Conservation (phyloP, 2,113 vertebrate genomes). For the Perccottus glenii region DNA sequence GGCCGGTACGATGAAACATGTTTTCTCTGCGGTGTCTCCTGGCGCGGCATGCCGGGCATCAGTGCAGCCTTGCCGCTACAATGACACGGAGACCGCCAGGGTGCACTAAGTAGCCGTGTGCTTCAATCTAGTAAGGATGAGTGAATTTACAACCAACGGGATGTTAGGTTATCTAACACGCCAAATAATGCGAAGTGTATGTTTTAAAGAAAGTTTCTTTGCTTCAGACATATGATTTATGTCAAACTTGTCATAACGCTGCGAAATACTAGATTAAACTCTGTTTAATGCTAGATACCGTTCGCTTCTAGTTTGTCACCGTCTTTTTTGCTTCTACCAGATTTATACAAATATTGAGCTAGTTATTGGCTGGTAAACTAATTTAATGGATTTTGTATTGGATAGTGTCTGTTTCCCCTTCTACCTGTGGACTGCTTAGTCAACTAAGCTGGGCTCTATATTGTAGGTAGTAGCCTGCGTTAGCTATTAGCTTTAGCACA, state of each 20-base stretch:
- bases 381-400: no score
- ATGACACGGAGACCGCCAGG: conserved; percentile 65
- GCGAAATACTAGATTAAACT: conserved; percentile 14
- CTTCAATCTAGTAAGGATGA: conserved; percentile 17
- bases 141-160: neutral
- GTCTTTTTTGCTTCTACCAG: neutral
- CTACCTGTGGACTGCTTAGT: neutral
- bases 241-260: conserved; percentile 47
- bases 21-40: conserved; percentile 83
- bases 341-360: no score
- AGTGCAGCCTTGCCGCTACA: conserved; percentile 71
- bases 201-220: neutral
- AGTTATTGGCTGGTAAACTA: no score
- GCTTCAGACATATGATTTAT: conserved; percentile 33
- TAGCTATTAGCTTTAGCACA: no score
- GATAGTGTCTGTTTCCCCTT: no score
- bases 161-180: conserved; percentile 16
- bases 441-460: no score
- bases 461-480: no score
- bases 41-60: conserved; percentile 69
- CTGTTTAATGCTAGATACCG: neutral
- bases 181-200: neutral
- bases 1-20: conserved; percentile 74
- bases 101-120: conserved; percentile 28
- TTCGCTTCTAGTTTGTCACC: neutral